These are phyloP conservation scores for Lineus longissimus DNA, from an alignment of 1,140 invertebrate genomes.

Conservation along the genomic window DNA sequence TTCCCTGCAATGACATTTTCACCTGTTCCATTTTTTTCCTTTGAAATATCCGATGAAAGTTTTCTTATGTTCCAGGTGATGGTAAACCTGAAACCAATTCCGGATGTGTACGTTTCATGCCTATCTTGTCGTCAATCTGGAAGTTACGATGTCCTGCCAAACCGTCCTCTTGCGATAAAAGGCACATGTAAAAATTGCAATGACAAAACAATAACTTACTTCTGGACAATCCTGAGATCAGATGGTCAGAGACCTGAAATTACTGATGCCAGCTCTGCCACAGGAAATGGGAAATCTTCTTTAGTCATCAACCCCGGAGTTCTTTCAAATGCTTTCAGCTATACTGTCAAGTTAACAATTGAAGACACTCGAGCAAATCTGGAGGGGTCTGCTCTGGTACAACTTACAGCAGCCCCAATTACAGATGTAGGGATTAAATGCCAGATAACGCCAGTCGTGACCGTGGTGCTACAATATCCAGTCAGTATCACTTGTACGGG, in stretches of 20 bases:
- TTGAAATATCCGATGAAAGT: no score
- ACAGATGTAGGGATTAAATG: conserved; percentile 25
- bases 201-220: conserved; percentile 10
- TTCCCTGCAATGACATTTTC: no score
- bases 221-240: conserved; percentile 16
- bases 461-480: conserved; percentile 21
- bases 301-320: no score
- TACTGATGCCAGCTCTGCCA: no score
- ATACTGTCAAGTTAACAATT: no score
- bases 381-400: no score
- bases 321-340: no score
- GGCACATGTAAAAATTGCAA: background rate
- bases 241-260: conserved; percentile 13
- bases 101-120: background rate
- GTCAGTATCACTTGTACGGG: conserved; percentile 25
- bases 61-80: no score
- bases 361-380: no score
- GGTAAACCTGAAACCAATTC: background rate
- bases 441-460: background rate
- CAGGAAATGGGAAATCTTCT: no score
- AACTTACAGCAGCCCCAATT: conserved; percentile 12
- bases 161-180: background rate
- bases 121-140: conserved; percentile 15
- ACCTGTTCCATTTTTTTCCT: no score
- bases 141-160: conserved; percentile 13